Evolutionary conservation across 2,888 invertebrate species (phyloP), one percentile per base, ranked within the genome.

Genomic region (Disparrhopalites patrizii): DNA sequence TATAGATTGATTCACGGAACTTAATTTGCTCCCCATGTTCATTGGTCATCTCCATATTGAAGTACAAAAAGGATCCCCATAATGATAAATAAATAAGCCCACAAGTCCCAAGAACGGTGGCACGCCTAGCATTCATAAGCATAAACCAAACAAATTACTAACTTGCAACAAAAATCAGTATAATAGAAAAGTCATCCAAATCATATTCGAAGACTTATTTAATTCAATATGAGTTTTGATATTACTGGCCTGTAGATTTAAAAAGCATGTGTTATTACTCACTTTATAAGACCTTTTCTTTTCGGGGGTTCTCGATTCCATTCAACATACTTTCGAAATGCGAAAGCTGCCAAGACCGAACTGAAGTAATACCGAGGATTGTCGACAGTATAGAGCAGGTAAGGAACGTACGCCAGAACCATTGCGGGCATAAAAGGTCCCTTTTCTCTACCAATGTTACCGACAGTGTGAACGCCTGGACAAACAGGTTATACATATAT

Each of bases 21-120:
- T 91, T 92, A 15, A 94, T 87, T 77, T 90, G 89, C 70, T 94
- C 92, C 0, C 93, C 94, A 68, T 90, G 87, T 71, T 86, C 85
- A 78, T 93, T 91, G 0, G 88, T 88, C 61, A 94, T 83, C 68
- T 87, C 89, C 15, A 92, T 91, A 77, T 95, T 93, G 81, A 91
- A 93, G 78, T 90, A 93, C 23, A 95, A 80, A 76, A 88, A 91
- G 64, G 90, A 86, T 54, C 84, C 81, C 88, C 91, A 90, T 3
- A 93, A 77, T 0, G 85, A 84, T 1, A 87, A 77, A 78, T 91
- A 94, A 1, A 85, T 56, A 3, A 88, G 74, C n/a, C 83, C 80
- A 69, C 88, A 89, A 0, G 85, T 61, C 0, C 83, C 78, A 23
- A 94, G 78, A 3, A 85, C 80, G 0, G 81, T 69, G 0, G 87